These are phyloP conservation scores for Myotis daubentonii DNA, from an alignment of 2,797 vertebrate genomes.

Conservation along the genomic window DNA sequence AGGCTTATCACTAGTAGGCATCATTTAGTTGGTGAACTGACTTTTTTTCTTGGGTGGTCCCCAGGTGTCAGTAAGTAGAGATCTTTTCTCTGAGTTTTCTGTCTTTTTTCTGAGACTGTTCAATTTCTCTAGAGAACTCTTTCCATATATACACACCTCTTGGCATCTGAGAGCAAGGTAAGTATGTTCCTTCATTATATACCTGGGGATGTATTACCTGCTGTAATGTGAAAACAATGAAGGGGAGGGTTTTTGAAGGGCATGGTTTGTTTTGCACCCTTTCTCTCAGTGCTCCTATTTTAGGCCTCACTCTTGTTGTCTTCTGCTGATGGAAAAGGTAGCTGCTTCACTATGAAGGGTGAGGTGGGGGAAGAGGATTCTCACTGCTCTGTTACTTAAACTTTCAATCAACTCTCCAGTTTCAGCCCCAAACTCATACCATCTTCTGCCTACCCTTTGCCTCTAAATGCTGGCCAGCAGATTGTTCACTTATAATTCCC, in stretches of 20 bases:
- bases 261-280: neutral
- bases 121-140: slow-evolving; percentile 4
- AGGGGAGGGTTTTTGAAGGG: neutral
- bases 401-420: neutral
- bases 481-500: neutral
- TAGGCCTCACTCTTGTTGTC: neutral
- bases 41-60: neutral
- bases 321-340: neutral
- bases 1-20: neutral
- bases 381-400: neutral
- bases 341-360: neutral
- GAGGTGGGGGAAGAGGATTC: no score
- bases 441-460: neutral
- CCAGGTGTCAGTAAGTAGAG: neutral
- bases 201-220: neutral
- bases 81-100: neutral
- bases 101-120: neutral
- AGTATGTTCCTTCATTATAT: neutral
- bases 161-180: slow-evolving; percentile 31
- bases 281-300: slow-evolving; percentile 16
- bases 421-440: neutral
- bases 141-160: neutral
- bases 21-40: neutral
- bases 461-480: neutral
- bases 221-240: neutral